phyloP scores from a whole-genome alignment of 2,797 vertebrate genomes.

The Bradypodion ventrale region DNA sequence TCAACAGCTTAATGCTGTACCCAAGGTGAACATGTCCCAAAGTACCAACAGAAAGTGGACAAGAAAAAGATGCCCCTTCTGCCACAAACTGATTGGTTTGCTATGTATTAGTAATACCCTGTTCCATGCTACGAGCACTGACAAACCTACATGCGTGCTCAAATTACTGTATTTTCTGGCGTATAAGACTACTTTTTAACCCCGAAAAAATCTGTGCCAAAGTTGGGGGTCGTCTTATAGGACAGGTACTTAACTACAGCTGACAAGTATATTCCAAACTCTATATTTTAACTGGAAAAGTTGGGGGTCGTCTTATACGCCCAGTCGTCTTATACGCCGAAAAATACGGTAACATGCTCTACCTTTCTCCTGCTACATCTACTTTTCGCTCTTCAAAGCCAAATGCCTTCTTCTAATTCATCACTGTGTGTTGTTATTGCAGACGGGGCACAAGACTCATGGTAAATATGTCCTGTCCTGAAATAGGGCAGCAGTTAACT shows the following conservation, averaged over 20 bases:
- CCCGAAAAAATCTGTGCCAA: no score
- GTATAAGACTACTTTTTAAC: no score
- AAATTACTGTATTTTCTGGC: no score
- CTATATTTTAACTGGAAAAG: no score
- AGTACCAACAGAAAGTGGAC: neutral
- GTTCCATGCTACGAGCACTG: neutral
- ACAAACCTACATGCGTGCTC: neutral
- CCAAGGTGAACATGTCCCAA: neutral
- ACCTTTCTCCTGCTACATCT: neutral
- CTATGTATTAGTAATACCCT: neutral
- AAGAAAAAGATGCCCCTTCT: neutral
- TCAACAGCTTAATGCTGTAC: neutral
- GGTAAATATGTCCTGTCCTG: neutral
- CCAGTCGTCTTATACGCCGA: no score
- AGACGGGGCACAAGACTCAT: neutral
- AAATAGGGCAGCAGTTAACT: neutral
- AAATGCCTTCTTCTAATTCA: neutral
- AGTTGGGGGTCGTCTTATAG: no score
- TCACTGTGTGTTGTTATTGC: neutral
- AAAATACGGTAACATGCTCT: neutral
- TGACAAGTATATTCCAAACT: no score
- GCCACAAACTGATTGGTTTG: neutral
- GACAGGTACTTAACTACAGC: no score
- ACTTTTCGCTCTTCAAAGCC: neutral
- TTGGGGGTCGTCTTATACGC: no score